These are phyloP conservation scores for Eristalinus aeneus DNA, from an alignment of 2,888 invertebrate genomes.

Conservation along the genomic window DNA sequence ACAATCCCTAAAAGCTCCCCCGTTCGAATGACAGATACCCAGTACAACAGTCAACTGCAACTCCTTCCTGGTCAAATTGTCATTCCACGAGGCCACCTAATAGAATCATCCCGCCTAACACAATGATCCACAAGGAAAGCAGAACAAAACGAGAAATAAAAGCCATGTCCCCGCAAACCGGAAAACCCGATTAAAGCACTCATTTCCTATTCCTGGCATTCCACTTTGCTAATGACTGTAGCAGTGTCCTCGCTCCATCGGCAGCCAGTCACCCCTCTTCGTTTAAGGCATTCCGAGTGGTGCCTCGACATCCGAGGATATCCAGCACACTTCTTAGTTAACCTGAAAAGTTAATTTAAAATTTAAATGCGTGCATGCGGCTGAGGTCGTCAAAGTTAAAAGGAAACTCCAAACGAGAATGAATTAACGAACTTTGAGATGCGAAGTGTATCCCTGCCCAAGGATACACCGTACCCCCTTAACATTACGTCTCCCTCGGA, in stretches of 20 bases:
- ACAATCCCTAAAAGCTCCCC: no score
- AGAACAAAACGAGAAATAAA: neutral
- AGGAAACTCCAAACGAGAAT: slow-evolving; percentile 64
- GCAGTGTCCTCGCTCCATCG: neutral
- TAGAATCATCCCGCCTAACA: neutral
- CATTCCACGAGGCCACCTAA: neutral
- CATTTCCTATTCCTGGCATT: neutral
- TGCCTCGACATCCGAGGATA: neutral
- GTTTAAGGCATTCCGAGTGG: slow-evolving; percentile 4
- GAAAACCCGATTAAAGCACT: slow-evolving; percentile 44
- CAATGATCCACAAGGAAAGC: neutral
- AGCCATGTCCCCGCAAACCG: slow-evolving; percentile 10
- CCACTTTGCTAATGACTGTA: neutral
- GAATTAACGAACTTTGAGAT: slow-evolving; percentile 63
- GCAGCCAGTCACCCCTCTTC: neutral
- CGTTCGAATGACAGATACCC: no score
- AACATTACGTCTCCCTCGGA: neutral
- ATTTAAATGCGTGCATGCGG: slow-evolving; percentile 65
- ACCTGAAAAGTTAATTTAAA: slow-evolving; percentile 64
- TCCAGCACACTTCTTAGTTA: slow-evolving; percentile 23
- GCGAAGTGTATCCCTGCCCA: slow-evolving; percentile 30
- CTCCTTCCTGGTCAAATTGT: no score
- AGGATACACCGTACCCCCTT: slow-evolving; percentile 13
- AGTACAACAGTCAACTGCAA: no score
- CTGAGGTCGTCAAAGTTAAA: slow-evolving; percentile 66